Evolutionary conservation across 2,888 invertebrate genomes (phyloP), one percentile per base, ranked within the genome.

Genomic region (Hypomecis punctinalis): DNA sequence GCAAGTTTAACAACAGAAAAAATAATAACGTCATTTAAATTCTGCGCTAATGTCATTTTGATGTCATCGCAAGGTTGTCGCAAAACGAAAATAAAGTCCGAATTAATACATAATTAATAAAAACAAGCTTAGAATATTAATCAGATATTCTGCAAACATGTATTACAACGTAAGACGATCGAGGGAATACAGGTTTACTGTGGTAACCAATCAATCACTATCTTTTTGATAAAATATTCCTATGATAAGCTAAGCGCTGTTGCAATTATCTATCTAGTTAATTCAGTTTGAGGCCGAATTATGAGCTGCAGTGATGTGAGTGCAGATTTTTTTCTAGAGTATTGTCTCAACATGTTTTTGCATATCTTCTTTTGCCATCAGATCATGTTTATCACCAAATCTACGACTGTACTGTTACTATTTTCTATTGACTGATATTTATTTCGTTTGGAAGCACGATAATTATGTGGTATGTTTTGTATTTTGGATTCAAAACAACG

Each of bases 121-220:
- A 45, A 60, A 60, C 53, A 42, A 42, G 58, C 57, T 65, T 42
- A 42, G 23, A 36, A 37, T 39, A 54, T 43, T 48, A 53, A 52
- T 40, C 13, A 23, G 40, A 23, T 13, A 37, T 35, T 47, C 8
- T 11, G 39, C 72, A 64, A 63, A 84, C 85, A 86, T 86, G 83
- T 81, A 76, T 84, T 9, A 55, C 64, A 60, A 80, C 81, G 81
- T 85, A 4, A 77, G 85, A 67, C 82, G 82, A 76, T 85, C 84
- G 46, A 79, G 84, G 69, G 87, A 90, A 72, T 91, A 89, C 70
- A 82, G 85, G 69, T 89, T 91, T 76, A 81, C 86, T 69, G 84
- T 90, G 89, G 91, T 91, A 77, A 66, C 69, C 60, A 66, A 70
- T 60, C 54, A 64, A 56, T 65, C 55, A 46, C 10, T 75, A 78